phyloP scores from a whole-genome alignment of 2,113 vertebrate genomes.

The Hemiscyllium ocellatum region DNA sequence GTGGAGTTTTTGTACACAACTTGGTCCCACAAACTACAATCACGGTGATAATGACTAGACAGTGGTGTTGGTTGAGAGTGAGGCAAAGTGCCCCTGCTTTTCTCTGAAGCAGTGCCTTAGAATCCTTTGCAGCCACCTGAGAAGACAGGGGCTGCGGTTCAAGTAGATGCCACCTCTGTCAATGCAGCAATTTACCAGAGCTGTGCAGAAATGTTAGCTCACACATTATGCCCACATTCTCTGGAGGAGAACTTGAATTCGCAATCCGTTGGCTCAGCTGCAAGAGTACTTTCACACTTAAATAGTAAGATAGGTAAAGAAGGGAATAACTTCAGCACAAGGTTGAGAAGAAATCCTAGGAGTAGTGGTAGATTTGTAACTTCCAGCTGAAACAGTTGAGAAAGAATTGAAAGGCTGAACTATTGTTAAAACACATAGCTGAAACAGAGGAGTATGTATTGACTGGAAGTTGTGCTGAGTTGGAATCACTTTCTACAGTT shows the following conservation, averaged over 20 bases:
- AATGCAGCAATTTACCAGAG: background rate
- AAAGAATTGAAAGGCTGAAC: background rate
- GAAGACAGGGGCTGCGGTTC: background rate
- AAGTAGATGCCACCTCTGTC: background rate
- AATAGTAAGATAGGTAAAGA: background rate
- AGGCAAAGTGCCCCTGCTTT: background rate
- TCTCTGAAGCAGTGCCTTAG: background rate
- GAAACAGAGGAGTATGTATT: background rate
- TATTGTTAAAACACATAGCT: background rate
- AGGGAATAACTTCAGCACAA: background rate
- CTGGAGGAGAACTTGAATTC: background rate
- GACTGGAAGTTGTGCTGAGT: background rate
- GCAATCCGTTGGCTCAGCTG: background rate
- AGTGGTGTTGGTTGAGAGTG: background rate
- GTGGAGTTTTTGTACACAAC: background rate
- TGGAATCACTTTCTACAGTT: background rate
- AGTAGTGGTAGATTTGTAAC: background rate
- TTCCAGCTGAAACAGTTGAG: background rate
- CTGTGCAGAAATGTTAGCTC: background rate
- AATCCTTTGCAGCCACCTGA: background rate
- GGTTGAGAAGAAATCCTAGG: background rate
- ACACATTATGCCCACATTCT: background rate
- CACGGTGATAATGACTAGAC: background rate
- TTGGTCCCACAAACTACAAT: background rate
- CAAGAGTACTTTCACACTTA: background rate